phyloP scores from a whole-genome alignment of 1,140 invertebrate species.

The Cardiocondyla obscurior region DNA sequence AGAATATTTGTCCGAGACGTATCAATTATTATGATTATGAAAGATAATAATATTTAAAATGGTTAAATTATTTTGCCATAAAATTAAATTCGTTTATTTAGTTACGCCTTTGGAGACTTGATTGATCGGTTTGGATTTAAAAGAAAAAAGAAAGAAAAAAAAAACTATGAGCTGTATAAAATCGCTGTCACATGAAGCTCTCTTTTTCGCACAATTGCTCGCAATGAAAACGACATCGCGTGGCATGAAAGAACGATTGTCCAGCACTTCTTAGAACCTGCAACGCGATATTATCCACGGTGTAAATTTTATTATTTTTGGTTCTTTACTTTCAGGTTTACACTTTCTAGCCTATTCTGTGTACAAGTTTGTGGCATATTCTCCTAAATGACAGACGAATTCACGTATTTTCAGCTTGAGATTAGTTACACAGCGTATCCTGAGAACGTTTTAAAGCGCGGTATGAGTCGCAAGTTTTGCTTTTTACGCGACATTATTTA shows the following conservation, averaged over 20 bases:
- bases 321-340: conserved; percentile 53
- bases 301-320: conserved; percentile 40
- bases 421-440: conserved; percentile 30
- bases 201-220: background rate
- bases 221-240: background rate
- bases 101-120: background rate
- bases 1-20: background rate
- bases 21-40: background rate
- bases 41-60: background rate
- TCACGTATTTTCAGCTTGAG: conserved; percentile 51
- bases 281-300: conserved; percentile 22
- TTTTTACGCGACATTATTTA: conserved; percentile 39
- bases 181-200: background rate
- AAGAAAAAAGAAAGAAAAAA: too few relatives aligned
- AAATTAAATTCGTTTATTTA: background rate
- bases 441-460: background rate
- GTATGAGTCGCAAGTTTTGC: conserved; percentile 40
- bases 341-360: conserved; percentile 9
- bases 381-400: conserved; percentile 19
- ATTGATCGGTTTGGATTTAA: too few relatives aligned
- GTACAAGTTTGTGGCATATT: conserved; percentile 21
- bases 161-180: background rate
- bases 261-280: conserved; percentile 8
- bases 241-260: conserved; percentile 60
- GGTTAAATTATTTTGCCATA: background rate